A percentile compares a stretch with the other conserved stretches of the same genome.
Conservation (phyloP, 1,140 invertebrate species). For the Whitmania pigra region DNA sequence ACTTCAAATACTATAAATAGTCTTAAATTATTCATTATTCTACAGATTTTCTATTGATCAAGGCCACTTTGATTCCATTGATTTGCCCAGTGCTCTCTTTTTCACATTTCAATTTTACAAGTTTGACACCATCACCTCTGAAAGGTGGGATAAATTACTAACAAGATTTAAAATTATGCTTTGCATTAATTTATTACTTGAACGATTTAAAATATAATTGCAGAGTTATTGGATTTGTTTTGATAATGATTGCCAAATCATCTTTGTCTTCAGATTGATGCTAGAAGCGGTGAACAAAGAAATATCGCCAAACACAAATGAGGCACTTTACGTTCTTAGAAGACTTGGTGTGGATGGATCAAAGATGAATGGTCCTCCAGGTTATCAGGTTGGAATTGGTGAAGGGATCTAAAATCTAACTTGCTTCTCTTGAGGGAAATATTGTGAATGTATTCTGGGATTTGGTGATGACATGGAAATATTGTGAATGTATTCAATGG, state of each 20-base stretch:
- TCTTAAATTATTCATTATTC: neutral
- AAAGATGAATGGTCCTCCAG: neutral
- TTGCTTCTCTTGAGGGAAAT: too few species aligned
- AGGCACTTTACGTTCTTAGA: neutral
- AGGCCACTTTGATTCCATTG: conserved; percentile 2
- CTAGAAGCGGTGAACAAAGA: neutral
- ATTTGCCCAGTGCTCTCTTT: conserved; percentile 34
- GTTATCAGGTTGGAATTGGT: conserved; percentile 3
- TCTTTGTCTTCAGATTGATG: neutral
- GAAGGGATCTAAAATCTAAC: too few species aligned
- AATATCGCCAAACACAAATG: conserved; percentile 30
- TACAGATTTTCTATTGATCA: neutral
- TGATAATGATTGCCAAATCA: neutral
- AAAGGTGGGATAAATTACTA: conserved; percentile 1
- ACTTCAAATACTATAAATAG: neutral
- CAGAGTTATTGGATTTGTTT: too few species aligned
- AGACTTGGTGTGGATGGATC: neutral
- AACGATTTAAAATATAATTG: neutral
- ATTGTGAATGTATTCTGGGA: neutral
- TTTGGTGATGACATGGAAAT: neutral
- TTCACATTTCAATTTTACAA: conserved; percentile 46
- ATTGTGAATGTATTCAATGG: neutral
- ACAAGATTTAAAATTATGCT: neutral
- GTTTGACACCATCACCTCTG: conserved; percentile 25
- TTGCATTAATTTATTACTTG: neutral